These are phyloP conservation scores for Syrrhaptes paradoxus DNA, from an alignment of 2,113 vertebrate species.

Conservation along the genomic window DNA sequence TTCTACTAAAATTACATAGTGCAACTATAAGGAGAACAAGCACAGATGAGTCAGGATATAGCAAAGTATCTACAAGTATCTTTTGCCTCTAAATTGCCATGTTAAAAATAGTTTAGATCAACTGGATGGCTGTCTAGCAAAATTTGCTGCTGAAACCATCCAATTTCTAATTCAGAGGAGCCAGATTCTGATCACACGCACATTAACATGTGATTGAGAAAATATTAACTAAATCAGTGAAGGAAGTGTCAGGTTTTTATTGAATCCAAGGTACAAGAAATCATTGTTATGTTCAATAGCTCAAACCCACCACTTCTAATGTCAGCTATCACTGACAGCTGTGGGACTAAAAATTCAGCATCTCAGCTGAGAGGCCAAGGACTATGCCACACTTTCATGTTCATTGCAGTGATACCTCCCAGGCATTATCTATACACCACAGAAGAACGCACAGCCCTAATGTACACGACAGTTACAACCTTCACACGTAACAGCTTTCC, in stretches of 20 bases:
- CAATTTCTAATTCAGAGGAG: neutral
- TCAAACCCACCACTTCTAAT: neutral
- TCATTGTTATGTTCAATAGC: neutral
- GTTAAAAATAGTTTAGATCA: neutral
- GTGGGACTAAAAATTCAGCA: neutral
- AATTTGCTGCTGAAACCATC: neutral
- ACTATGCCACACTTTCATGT: rapidly evolving
- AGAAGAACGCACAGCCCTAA: neutral
- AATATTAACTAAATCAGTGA: neutral
- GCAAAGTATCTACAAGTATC: neutral
- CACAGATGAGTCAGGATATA: neutral
- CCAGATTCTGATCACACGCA: neutral
- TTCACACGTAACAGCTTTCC: neutral
- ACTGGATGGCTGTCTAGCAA: neutral
- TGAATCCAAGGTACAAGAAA: neutral
- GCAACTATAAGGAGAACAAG: neutral
- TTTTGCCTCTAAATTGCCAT: neutral
- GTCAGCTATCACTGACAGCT: neutral
- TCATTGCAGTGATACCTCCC: neutral
- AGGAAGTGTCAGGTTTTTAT: neutral
- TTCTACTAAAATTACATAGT: neutral
- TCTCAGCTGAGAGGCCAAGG: neutral
- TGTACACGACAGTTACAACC: rapidly evolving
- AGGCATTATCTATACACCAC: neutral
- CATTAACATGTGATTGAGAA: rapidly evolving